Percentiles rank a stretch among this genome's conserved stretches.
Conservation (phyloP, 2,113 vertebrate species). For the Chionodraco myersi region DNA sequence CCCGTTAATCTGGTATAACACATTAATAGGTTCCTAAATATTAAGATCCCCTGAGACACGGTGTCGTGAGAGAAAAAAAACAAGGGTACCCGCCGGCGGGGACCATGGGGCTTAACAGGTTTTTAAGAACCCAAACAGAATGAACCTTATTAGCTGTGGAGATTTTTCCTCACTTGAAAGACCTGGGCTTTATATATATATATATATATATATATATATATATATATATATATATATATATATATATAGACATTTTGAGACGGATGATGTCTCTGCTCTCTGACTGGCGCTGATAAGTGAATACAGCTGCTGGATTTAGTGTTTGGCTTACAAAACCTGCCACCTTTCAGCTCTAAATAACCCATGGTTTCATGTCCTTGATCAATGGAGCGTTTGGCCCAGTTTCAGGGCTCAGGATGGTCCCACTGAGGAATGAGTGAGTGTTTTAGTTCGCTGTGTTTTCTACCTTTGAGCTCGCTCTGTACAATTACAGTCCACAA, state of each 20-base stretch:
- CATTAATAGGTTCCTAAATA: too few species aligned
- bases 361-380: slow-evolving; percentile 29
- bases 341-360: slow-evolving; percentile 31
- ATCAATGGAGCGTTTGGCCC: slow-evolving; percentile 32
- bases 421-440: slow-evolving; percentile 3
- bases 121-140: background rate
- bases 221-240: too few species aligned
- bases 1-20: too few species aligned
- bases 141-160: background rate
- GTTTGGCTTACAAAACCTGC: slow-evolving; percentile 13
- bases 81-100: too few species aligned
- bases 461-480: background rate
- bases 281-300: background rate
- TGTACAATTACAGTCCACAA: background rate
- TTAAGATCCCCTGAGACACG: too few species aligned
- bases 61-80: too few species aligned
- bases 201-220: too few species aligned
- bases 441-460: background rate
- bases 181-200: too few species aligned
- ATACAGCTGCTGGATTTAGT: slow-evolving; percentile 19
- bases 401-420: slow-evolving; percentile 4
- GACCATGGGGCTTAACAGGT: too few species aligned
- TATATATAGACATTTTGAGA: background rate
- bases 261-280: slow-evolving; percentile 1
- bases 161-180: background rate